phyloP scores from a whole-genome alignment of 35 echinoderm and acorn worm species.

The Ophioderma brevispina region DNA sequence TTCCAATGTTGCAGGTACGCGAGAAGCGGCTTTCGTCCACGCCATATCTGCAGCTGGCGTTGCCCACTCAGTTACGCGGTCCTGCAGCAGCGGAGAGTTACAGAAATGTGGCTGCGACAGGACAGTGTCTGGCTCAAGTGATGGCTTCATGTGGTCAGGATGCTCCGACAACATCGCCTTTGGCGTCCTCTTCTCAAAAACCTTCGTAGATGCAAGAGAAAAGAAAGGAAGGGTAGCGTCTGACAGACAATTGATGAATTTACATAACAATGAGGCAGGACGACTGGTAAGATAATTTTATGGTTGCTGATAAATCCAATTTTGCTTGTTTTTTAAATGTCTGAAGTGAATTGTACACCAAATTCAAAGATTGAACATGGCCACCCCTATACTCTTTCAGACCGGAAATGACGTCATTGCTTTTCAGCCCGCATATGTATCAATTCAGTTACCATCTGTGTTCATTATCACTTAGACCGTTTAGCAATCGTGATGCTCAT shows the following conservation, averaged over 20 bases:
- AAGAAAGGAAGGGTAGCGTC: conserved; percentile 58
- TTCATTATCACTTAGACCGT: no score
- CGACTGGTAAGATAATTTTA: conserved; percentile 72
- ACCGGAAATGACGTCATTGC: no score
- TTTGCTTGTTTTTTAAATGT: no score
- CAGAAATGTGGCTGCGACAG: conserved; percentile 91
- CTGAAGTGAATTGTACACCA: no score
- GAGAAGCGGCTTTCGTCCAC: conserved; percentile 93
- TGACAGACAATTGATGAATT: conserved; percentile 86
- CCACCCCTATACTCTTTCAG: no score
- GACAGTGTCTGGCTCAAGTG: conserved; percentile 73
- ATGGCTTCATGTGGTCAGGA: conserved; percentile 91
- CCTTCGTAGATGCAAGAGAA: conserved; percentile 91
- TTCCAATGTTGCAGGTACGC: conserved; percentile 68
- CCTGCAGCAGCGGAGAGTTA: conserved; percentile 89
- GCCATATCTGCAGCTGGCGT: conserved; percentile 89
- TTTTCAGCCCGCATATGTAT: no score
- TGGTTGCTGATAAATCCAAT: not conserved
- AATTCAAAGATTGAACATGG: no score
- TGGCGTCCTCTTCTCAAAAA: conserved; percentile 81
- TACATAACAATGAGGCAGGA: conserved; percentile 98
- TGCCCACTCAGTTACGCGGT: conserved; percentile 77
- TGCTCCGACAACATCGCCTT: conserved; percentile 95
- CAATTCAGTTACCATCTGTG: no score
- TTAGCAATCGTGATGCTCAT: no score